These are phyloP conservation scores for Netelia melanura DNA, from an alignment of 2,888 invertebrate species.

Conservation along the genomic window DNA sequence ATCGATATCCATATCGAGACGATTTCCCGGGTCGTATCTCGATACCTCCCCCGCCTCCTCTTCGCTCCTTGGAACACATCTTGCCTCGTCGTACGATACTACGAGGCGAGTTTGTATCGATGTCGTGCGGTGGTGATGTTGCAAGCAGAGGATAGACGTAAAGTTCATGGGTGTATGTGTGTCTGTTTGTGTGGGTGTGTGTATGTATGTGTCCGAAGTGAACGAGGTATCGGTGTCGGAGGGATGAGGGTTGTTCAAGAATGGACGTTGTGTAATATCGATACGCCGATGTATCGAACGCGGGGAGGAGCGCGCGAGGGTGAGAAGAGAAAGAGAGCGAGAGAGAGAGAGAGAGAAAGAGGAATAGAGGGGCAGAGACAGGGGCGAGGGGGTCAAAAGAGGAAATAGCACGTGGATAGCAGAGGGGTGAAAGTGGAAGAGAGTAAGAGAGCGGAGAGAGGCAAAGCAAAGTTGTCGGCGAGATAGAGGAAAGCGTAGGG, in stretches of 20 bases:
- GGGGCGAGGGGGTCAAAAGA: slow-evolving; percentile 5
- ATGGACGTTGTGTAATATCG: slow-evolving; percentile 70
- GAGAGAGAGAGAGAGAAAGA: slow-evolving; percentile 12
- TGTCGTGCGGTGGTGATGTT: slow-evolving; percentile 73
- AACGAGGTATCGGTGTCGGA: slow-evolving; percentile 21
- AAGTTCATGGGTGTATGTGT: background rate
- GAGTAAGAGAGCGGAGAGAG: slow-evolving; percentile 21
- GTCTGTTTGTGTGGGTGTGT: background rate
- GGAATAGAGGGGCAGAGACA: slow-evolving; percentile 9
- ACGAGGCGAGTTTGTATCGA: slow-evolving; percentile 53
- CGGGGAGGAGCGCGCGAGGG: background rate
- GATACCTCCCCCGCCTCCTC: slow-evolving; percentile 31
- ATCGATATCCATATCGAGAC: slow-evolving; percentile 73
- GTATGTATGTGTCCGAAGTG: background rate
- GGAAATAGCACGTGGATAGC: background rate
- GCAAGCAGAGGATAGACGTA: slow-evolving; percentile 14
- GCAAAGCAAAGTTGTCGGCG: background rate
- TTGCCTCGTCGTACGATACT: slow-evolving; percentile 32
- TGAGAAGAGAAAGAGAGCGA: background rate
- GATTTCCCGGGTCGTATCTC: slow-evolving; percentile 69
- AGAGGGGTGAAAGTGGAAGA: slow-evolving; percentile 19
- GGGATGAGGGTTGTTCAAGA: slow-evolving; percentile 62
- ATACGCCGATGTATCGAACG: slow-evolving; percentile 64
- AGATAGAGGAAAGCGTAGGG: slow-evolving; percentile 23
- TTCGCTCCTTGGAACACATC: slow-evolving; percentile 31